Percentiles rank a stretch among this genome's conserved stretches.
phyloP scores from a whole-genome alignment of 2,113 vertebrate genomes.

The Gnathonemus echidnorhynchus region DNA sequence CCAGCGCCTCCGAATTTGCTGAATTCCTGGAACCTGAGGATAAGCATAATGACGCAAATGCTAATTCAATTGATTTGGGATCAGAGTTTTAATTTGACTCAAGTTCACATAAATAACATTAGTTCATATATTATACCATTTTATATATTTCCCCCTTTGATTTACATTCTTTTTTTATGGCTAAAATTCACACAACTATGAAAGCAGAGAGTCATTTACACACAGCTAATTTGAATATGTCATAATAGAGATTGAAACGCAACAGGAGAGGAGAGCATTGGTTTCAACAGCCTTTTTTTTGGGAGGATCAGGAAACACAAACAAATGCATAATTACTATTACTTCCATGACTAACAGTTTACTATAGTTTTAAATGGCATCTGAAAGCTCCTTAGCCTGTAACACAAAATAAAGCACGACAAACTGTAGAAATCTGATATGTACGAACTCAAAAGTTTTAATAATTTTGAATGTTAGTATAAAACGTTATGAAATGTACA shows the following conservation, averaged over 20 bases:
- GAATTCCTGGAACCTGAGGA: neutral
- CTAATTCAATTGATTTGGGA: constrained; percentile 40
- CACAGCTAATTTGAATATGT: constrained; percentile 49
- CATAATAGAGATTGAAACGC: constrained; percentile 46
- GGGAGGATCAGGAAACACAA: constrained; percentile 46
- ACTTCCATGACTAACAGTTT: constrained; percentile 53
- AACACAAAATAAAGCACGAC: constrained; percentile 50
- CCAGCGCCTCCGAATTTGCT: neutral
- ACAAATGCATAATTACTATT: constrained; percentile 30
- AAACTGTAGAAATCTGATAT: constrained; percentile 50
- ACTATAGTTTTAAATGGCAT: constrained; percentile 55
- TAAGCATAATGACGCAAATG: constrained; percentile 18
- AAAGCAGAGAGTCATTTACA: constrained; percentile 49
- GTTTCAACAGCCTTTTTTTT: constrained; percentile 27
- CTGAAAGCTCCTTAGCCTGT: constrained; percentile 49
- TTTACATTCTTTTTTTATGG: constrained; percentile 58
- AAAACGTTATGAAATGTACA: constrained; percentile 37
- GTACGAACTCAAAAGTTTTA: constrained; percentile 18
- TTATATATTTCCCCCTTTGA: constrained; percentile 68
- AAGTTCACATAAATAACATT: constrained; percentile 75
- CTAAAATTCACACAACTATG: constrained; percentile 53
- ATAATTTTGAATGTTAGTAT: constrained; percentile 26
- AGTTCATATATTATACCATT: constrained; percentile 66
- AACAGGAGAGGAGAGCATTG: constrained; percentile 47
- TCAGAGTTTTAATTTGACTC: constrained; percentile 67